Evolutionary conservation across 2,888 invertebrate genomes (phyloP), one percentile per base, ranked within the genome.

Genomic region (Pherbina coryleti): DNA sequence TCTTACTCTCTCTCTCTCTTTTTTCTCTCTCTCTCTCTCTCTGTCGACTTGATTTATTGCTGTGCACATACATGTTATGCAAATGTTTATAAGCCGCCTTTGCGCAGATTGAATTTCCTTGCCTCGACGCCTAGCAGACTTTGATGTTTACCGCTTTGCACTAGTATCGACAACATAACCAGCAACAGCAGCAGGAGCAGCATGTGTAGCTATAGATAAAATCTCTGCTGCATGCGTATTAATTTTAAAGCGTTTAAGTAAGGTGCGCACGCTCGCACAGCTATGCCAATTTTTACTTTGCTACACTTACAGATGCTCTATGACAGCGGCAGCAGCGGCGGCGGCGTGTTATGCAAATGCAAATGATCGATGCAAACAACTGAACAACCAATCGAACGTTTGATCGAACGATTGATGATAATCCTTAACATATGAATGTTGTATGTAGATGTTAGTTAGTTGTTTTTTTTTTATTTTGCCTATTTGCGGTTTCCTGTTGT

Each of bases 51-150:
- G 44, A 69, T 69, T 69, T 69, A 69, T 69, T 69, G 25, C 49
- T 66, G n/a, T 60, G 28, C 66, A 11, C 66, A 66, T 44, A 51
- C 25, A 28, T 51, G 69, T 69, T 69, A 49, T 69, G 69, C 69
- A 69, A 69, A 69, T 69, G 14, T 44, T 51, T 66, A n/a, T 19
- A 22, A 34, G 22, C 44, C 66, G 66, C 66, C 37, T 44, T 37
- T 34, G 66, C 5, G 66, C 22, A 22, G 25, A 22, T 34, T 17
- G 64, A 14, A 34, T 34, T 64, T 64, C 34, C 64, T 34, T 64
- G 34, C 28, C 64, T 34, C 28, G 64, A 64, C 28, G 64, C 64
- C 64, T 64, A 25, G 44, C 25, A 28, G 25, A 25, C 69, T 69
- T 69, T 69, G 69, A 69, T 25, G 49, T 69, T 19, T 28, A 49